Percentiles rank a stretch among this genome's conserved stretches.
Conservation (phyloP, 2,113 vertebrate species). For the Rhinogobius similis region DNA sequence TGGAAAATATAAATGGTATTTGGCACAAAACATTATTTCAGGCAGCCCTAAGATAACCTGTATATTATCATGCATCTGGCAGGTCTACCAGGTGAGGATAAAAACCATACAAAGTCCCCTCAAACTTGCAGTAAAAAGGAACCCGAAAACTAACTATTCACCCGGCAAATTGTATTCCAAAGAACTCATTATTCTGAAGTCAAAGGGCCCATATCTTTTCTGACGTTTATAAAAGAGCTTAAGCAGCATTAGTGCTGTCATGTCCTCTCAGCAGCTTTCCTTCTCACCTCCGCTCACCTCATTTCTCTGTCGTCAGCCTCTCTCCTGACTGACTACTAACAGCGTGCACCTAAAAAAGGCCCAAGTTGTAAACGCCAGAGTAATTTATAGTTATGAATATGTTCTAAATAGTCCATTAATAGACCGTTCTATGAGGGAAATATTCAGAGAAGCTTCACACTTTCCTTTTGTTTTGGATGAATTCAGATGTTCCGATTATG, state of each 20-base stretch:
- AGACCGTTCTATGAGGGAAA: neutral
- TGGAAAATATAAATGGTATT: neutral
- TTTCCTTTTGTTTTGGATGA: too few relatives aligned
- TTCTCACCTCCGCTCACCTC: constrained; percentile 64
- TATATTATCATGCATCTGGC: constrained; percentile 42
- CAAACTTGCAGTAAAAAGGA: constrained; percentile 36
- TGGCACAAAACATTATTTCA: neutral
- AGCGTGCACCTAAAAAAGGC: constrained; percentile 28
- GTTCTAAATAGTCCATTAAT: neutral
- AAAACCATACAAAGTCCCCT: constrained; percentile 40
- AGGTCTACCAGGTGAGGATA: constrained; percentile 34
- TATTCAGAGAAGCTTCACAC: neutral
- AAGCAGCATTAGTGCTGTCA: constrained; percentile 69
- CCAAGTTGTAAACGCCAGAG: constrained; percentile 33
- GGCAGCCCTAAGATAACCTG: constrained; percentile 5
- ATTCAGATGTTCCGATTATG: too few relatives aligned
- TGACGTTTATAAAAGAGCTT: constrained; percentile 72
- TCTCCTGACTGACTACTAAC: constrained; percentile 40
- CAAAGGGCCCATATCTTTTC: constrained; percentile 71
- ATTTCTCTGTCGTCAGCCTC: constrained; percentile 39
- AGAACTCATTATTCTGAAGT: constrained; percentile 71
- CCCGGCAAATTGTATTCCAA: constrained; percentile 67
- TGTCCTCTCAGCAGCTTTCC: constrained; percentile 70
- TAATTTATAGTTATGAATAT: neutral
- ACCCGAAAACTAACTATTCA: constrained; percentile 66